phyloP scores from a whole-genome alignment of 2,797 vertebrate genomes.

The Megaceryle alcyon region DNA sequence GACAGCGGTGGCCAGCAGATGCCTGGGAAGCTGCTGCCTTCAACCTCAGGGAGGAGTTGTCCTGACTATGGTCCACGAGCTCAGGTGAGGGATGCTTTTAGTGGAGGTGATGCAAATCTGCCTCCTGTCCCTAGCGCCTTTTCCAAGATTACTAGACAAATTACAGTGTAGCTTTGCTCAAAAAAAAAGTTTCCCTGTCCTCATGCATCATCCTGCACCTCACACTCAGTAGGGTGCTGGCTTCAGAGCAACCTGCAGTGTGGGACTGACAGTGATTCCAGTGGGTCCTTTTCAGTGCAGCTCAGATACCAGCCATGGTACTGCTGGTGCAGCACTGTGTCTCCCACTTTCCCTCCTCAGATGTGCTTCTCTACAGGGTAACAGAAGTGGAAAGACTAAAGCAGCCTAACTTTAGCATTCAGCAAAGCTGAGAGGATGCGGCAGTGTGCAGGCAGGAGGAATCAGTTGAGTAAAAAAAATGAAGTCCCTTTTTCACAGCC shows the following conservation, averaged over 20 bases:
- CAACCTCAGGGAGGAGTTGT: fast-evolving
- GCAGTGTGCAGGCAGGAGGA: not conserved
- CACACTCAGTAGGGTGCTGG: not conserved
- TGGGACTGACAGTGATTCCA: not conserved
- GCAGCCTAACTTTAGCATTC: not conserved
- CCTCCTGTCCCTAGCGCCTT: not conserved
- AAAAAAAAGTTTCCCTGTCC: not conserved
- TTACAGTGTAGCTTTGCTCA: not conserved
- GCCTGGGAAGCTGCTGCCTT: not conserved
- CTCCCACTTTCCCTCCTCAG: not conserved
- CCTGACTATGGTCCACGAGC: no score
- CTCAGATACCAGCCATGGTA: not conserved
- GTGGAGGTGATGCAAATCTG: not conserved
- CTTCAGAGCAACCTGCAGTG: not conserved
- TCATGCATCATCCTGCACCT: not conserved
- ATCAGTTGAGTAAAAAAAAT: not conserved
- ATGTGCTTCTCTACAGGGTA: not conserved
- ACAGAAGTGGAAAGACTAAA: not conserved
- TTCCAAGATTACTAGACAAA: fast-evolving
- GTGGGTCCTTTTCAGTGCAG: not conserved
- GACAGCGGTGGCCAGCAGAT: not conserved
- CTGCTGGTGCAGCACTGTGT: not conserved
- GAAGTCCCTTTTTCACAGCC: not conserved
- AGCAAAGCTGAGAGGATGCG: not conserved
- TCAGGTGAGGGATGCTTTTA: not conserved